Percentiles rank a stretch among this genome's conserved stretches.
phyloP scores from a whole-genome alignment of 23 tunicate genomes.

The Styela plicata region DNA sequence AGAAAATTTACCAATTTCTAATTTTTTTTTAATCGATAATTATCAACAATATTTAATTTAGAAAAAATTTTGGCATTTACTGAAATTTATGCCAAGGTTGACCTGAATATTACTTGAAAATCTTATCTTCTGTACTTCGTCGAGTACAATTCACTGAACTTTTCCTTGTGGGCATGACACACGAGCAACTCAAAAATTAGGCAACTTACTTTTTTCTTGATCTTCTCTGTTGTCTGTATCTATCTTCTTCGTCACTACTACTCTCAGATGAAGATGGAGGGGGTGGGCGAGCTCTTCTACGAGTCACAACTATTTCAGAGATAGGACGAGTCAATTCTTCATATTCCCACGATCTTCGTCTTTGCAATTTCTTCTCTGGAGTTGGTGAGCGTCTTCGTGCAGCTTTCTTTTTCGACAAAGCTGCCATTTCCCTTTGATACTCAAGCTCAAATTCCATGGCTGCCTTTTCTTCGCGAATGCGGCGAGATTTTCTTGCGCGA shows the following conservation, averaged over 20 bases:
- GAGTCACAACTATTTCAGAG: conserved; percentile 52
- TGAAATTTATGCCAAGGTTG: too few relatives aligned
- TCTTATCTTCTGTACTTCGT: background rate
- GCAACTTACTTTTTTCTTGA: conserved; percentile 51
- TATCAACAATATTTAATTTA: too few relatives aligned
- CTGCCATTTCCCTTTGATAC: conserved; percentile 28
- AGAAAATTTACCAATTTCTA: too few relatives aligned
- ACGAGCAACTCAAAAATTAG: too few relatives aligned
- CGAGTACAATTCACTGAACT: conserved; percentile 1
- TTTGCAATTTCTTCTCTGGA: conserved; percentile 39
- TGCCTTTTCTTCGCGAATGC: conserved; percentile 7
- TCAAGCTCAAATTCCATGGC: conserved; percentile 43
- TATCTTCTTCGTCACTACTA: conserved; percentile 60
- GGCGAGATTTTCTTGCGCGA: conserved; percentile 1
- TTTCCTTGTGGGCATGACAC: too few relatives aligned
- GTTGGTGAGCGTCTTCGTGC: conserved; percentile 46
- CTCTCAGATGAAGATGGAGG: conserved; percentile 53
- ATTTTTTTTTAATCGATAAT: too few relatives aligned
- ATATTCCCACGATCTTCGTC: conserved; percentile 84
- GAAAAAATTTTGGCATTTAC: too few relatives aligned
- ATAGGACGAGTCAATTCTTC: conserved; percentile 90
- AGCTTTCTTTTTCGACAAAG: conserved; percentile 28
- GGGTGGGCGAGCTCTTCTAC: conserved; percentile 43
- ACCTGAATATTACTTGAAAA: too few relatives aligned
- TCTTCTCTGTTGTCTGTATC: conserved; percentile 41